Percentiles rank a stretch among this genome's conserved stretches.
Evolutionary conservation across 1,140 invertebrate species (phyloP).

Genomic region (Heliconius nattereri): DNA sequence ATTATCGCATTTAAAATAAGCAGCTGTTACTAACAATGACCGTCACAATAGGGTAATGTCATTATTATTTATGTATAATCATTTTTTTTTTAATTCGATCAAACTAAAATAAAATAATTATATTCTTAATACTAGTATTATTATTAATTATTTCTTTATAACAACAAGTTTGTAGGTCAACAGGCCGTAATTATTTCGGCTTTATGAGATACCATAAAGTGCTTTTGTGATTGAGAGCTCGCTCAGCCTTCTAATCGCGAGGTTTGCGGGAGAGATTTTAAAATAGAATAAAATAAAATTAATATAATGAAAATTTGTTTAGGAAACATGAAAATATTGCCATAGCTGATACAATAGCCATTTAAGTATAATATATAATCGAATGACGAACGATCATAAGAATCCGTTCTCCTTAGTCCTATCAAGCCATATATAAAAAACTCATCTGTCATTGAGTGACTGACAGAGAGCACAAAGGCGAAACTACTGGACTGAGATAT

Average conservation of each 20-base stretch:
- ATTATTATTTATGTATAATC: too few relatives aligned
- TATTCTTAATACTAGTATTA: neutral
- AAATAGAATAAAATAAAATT: neutral
- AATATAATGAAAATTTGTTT: neutral
- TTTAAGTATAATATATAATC: neutral
- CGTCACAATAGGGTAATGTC: too few relatives aligned
- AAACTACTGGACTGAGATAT: too few relatives aligned
- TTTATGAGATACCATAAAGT: constrained; percentile 18
- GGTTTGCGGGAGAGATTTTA: neutral
- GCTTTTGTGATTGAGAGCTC: constrained; percentile 14
- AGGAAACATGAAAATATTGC: neutral
- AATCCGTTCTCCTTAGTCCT: too few relatives aligned
- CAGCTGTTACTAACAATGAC: too few relatives aligned
- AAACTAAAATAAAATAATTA: neutral
- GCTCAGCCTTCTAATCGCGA: neutral
- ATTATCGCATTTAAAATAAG: too few relatives aligned
- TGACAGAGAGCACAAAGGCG: too few relatives aligned
- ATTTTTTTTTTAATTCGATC: neutral
- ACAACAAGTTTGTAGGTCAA: constrained; percentile 24
- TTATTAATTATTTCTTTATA: neutral
- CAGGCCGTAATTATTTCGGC: constrained; percentile 23
- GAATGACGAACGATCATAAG: neutral
- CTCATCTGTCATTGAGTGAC: too few relatives aligned
- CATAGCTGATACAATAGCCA: too few relatives aligned
- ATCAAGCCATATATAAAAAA: too few relatives aligned